A percentile compares a stretch with the other conserved stretches of the same genome.
These are phyloP conservation scores for Chromobotia macracanthus DNA, from an alignment of 2,797 vertebrate species.

Conservation along the genomic window DNA sequence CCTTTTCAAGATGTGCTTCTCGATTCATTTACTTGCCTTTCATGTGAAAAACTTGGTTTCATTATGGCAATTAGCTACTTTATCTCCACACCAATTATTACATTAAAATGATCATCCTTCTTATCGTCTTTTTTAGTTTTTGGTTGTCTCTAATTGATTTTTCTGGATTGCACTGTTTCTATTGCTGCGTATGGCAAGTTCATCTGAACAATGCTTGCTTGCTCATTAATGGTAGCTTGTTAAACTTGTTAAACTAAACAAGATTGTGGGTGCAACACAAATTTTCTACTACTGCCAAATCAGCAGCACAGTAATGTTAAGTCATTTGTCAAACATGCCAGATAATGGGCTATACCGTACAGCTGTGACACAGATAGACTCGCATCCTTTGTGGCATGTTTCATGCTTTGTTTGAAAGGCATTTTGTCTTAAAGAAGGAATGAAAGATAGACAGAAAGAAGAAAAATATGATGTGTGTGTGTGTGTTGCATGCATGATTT, in stretches of 20 bases:
- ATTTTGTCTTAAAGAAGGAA: constrained; percentile 51
- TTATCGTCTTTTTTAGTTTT: constrained; percentile 12
- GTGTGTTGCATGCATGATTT: constrained; percentile 80
- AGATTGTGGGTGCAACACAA: constrained; percentile 8
- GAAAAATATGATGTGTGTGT: constrained; percentile 62
- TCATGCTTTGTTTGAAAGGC: constrained; percentile 58
- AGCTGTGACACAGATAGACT: constrained; percentile 64
- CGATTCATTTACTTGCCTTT: constrained; percentile 75
- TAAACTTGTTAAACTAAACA: too few relatives aligned
- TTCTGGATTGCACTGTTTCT: constrained; percentile 57
- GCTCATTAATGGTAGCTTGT: constrained; percentile 72
- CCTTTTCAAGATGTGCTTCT: constrained; percentile 69
- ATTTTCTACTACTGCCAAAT: constrained; percentile 53
- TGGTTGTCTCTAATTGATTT: constrained; percentile 69
- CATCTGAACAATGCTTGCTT: constrained; percentile 65
- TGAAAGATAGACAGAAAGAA: constrained; percentile 59
- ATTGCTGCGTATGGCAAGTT: constrained; percentile 52
- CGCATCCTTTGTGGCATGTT: constrained; percentile 69
- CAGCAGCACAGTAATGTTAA: constrained; percentile 67
- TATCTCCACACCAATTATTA: constrained; percentile 71
- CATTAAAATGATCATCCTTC: constrained; percentile 67
- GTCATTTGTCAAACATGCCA: constrained; percentile 78
- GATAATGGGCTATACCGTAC: constrained; percentile 69
- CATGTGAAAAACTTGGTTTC: constrained; percentile 73
- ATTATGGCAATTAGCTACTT: constrained; percentile 74